Evolutionary conservation across 2,888 invertebrate genomes (phyloP), one percentile per base, ranked within the genome.

Genomic region (Entomobrya multifasciata): DNA sequence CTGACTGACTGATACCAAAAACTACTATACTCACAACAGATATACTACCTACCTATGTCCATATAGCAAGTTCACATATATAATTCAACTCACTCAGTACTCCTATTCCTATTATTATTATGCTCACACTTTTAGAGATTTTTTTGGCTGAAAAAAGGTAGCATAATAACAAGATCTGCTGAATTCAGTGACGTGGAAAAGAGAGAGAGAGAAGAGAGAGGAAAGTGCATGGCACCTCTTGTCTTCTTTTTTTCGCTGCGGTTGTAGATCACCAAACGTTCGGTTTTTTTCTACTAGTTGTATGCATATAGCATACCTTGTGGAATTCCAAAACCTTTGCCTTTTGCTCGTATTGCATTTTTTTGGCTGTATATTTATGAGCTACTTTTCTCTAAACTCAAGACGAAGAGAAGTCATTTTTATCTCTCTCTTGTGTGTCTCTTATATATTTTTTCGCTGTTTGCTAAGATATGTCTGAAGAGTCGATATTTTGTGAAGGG

Each of bases 301-400:
- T n/a, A n/a, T n/a, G n/a, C 47, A 47, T 47, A 47, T 47, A 47
- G 13, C 36, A 8, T 36, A 8, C 36, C 36, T 36, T 8, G 36
- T 36, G 36, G 36, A 36, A 36, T 36, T 36, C 4, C 8, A 36
- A 4, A 36, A 36, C 4, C 36, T 36, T 8, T 36, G 36, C 36
- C 36, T 8, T 36, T 8, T 36, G 36, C 36, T 8, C 36, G 36
- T 36, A 36, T 36, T 36, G 36, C 36, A 22, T 65, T 79, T 44
- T 62, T 82, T 52, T 82, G 20, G 20, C 62, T 65, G 74, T 62
- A 82, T 76, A 82, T 82, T 82, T 82, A 82, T 82, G 74, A 82
- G 82, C 57, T n/a, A 74, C 47, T 36, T 8, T 36, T 36, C 36
- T 36, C 36, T 6, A 8, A 36, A 36, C 36, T 36, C 36, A 36